Conservation (phyloP, 2,113 vertebrate genomes). For the Zosterops borbonicus region DNA sequence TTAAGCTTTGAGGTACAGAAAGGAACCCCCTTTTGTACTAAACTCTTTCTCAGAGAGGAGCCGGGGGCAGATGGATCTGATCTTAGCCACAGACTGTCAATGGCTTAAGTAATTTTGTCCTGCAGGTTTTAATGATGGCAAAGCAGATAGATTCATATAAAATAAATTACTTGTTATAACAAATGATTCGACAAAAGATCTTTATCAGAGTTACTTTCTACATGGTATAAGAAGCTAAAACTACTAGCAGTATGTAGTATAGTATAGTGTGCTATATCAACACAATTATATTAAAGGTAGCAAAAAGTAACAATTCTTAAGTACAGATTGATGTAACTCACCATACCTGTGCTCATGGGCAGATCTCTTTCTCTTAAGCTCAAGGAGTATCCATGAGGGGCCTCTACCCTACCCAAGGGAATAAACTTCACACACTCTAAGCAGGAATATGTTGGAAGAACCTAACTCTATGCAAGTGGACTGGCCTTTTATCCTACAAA, state of each 20-base stretch:
- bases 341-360: background rate
- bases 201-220: background rate
- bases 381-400: rapidly evolving
- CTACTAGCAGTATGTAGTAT: background rate
- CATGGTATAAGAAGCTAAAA: background rate
- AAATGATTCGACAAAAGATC: background rate
- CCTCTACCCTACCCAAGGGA: background rate
- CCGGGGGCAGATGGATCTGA: background rate
- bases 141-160: background rate
- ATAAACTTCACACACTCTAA: background rate
- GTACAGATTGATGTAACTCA: background rate
- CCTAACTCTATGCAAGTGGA: background rate
- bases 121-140: background rate
- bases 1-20: background rate
- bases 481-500: background rate
- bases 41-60: background rate
- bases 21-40: background rate
- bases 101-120: background rate
- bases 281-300: background rate
- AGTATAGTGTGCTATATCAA: too few relatives aligned
- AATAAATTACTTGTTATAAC: background rate
- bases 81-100: background rate
- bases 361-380: background rate
- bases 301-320: background rate
- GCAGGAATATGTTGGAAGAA: background rate